These are phyloP conservation scores for Marronus borbonicus DNA, from an alignment of 2,888 invertebrate species.

Conservation along the genomic window DNA sequence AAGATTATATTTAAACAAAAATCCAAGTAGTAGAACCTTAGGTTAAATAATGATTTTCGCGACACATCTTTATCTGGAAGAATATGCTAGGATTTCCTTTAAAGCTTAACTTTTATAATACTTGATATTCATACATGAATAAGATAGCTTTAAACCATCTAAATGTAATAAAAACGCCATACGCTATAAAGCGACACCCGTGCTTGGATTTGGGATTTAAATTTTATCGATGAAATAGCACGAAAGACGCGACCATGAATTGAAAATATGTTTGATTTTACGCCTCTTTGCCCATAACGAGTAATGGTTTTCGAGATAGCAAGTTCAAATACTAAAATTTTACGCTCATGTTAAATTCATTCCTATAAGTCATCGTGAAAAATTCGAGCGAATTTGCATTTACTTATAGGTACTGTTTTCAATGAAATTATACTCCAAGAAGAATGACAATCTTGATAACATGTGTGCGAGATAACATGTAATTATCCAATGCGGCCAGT, in stretches of 20 bases:
- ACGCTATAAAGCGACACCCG: constrained; percentile 7
- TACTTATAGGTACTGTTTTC: too few relatives aligned
- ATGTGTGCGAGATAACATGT: too few relatives aligned
- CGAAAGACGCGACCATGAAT: neutral
- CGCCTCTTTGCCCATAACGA: neutral
- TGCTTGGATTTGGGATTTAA: constrained; percentile 24
- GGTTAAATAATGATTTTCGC: too few relatives aligned
- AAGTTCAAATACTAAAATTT: constrained; percentile 1
- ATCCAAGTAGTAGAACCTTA: too few relatives aligned
- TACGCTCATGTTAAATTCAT: constrained; percentile 5
- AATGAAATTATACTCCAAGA: too few relatives aligned
- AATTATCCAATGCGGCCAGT: neutral
- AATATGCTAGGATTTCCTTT: too few relatives aligned
- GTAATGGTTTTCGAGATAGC: neutral
- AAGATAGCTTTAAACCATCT: too few relatives aligned
- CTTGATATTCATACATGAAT: too few relatives aligned
- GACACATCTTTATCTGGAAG: too few relatives aligned
- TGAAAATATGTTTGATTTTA: constrained; percentile 16
- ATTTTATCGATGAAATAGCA: constrained; percentile 20
- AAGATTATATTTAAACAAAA: too few relatives aligned
- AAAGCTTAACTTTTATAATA: too few relatives aligned
- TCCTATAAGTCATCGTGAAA: neutral
- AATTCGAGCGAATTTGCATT: neutral
- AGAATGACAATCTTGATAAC: too few relatives aligned
- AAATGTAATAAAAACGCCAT: neutral